Conservation (phyloP, 2,797 vertebrate genomes). For the Emys orbicularis region DNA sequence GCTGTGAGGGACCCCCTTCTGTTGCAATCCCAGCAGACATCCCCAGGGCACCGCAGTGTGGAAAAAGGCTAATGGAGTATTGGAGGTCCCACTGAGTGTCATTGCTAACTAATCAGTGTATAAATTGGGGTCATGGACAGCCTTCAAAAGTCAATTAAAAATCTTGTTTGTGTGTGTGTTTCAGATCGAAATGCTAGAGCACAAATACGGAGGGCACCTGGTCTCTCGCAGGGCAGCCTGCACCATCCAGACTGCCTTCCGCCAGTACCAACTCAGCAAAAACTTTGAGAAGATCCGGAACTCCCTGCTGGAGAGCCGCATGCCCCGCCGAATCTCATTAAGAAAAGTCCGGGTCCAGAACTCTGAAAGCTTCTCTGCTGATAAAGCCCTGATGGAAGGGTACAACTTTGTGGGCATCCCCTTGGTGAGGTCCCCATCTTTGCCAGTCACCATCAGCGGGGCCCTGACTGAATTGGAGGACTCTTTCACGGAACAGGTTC, state of each 20-base stretch:
- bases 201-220: conserved; percentile 96
- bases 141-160: not conserved
- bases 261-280: conserved; percentile 99
- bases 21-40: not conserved
- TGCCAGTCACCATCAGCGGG: conserved; percentile 90
- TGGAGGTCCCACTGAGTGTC: not conserved
- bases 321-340: conserved; percentile 95
- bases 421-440: conserved; percentile 90
- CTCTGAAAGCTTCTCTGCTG: conserved; percentile 91
- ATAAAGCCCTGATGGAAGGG: conserved; percentile 94
- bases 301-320: conserved; percentile 95
- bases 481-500: conserved; percentile 97
- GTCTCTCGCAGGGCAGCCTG: conserved; percentile 95
- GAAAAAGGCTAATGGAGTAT: not conserved
- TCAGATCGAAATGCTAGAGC: conserved; percentile 98
- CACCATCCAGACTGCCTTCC: conserved; percentile 97
- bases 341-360: conserved; percentile 92
- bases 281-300: conserved; percentile 99
- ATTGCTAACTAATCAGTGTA: not conserved
- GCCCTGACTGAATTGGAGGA: conserved; percentile 97
- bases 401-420: conserved; percentile 92
- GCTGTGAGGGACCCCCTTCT: not conserved
- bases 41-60: not conserved
- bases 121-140: not conserved
- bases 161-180: not conserved